Base-by-base conservation (phyloP, 2,888 invertebrate genomes). In the Rhorus exstirpatorius region DNA sequence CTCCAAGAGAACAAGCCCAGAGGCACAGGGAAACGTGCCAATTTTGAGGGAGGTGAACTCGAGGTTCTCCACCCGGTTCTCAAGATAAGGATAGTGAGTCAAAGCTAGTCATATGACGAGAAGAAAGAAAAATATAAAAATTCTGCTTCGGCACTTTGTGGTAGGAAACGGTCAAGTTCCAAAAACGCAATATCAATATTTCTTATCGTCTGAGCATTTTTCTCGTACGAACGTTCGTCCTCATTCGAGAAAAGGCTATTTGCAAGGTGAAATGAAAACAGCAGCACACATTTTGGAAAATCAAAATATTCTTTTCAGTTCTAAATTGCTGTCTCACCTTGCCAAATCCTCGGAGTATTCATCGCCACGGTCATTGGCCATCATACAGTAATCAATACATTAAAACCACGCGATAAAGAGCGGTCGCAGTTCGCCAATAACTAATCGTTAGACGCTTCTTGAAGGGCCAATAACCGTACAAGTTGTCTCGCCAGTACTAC, bases 61-160 rank as follows among this genome's bases (percentile, higher is more conserved):
- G 21, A 46, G 38, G 1, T 38, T 65, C 26, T 44, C 24, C n/a
- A 2, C 38, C 60, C 19, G 58, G 19, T 41, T 74, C 46, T 68
- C 41, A 83, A 85, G 85, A 80, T 58, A 75, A 46, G 26, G 65
- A 38, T 19, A 21, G 10, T 38, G 67, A 81, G 81, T 83, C 80
- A 78, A 79, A 84, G 83, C 38, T 81, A 80, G 81, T 78, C n/a
- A n/a, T 84, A 83, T 61, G 83, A 86, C 85, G 38, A 84, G 65
- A 75, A 31, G 49, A 80, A 84, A 83, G 84, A 82, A 85, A 74
- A 84, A 85, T 81, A 86, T 87, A 87, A 87, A 87, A 55, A 44
- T 44, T 49, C 46, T 17, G 10, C n/a, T n/a, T n/a, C n/a, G n/a
- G n/a, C n/a, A n/a, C n/a, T n/a, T n/a, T n/a, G n/a, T n/a, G n/a